Evolutionary conservation across 2,888 invertebrate species (phyloP).

Genomic region (Abrostola triplasia): DNA sequence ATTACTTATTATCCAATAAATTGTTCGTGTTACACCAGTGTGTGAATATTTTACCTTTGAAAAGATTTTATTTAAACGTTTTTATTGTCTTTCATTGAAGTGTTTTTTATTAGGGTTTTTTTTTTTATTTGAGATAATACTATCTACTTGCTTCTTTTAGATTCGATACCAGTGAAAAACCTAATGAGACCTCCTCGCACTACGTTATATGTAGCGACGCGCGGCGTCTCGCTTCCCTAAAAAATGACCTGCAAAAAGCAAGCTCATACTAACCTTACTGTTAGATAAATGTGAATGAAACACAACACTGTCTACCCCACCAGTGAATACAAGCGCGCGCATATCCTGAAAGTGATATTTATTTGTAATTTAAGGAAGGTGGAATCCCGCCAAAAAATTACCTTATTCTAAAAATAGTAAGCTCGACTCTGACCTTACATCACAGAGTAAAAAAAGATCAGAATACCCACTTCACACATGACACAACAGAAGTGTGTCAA

Average conservation of each 20-base stretch:
- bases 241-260: no score
- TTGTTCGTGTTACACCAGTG: conserved; percentile 8
- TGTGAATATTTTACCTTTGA: conserved; percentile 2
- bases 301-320: no score
- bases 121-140: not conserved
- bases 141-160: not conserved
- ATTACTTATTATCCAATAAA: conserved; percentile 8
- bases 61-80: not conserved
- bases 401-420: conserved; percentile 59
- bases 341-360: conserved; percentile 27
- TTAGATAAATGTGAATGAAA: no score
- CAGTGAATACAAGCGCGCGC: conserved; percentile 10
- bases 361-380: conserved; percentile 39
- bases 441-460: not conserved
- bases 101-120: not conserved
- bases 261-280: no score
- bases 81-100: not conserved
- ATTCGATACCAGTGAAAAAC: not conserved
- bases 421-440: conserved; percentile 35
- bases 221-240: no score
- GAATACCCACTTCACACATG: not conserved
- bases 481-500: not conserved
- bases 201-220: no score
- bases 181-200: no score
- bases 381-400: conserved; percentile 46